Evolutionary conservation across 1,140 invertebrate genomes (phyloP).

Genomic region (Pentalonia nigronervosa): DNA sequence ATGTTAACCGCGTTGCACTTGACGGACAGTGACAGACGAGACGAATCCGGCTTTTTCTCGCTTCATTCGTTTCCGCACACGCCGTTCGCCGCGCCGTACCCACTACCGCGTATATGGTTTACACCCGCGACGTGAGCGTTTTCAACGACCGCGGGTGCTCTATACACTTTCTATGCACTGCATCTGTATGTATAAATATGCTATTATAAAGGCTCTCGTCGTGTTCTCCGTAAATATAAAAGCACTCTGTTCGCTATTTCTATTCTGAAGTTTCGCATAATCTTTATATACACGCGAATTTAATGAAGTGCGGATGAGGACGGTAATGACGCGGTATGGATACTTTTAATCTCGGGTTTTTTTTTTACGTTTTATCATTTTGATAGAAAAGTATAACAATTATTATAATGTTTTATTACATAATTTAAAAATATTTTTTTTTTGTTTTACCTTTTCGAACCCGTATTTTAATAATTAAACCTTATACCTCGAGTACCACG

Average conservation of each 20-base stretch:
- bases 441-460: neutral
- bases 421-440: neutral
- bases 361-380: neutral
- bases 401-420: neutral
- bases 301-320: neutral
- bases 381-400: neutral
- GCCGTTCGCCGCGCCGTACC: neutral
- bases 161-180: neutral
- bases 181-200: neutral
- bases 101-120: neutral
- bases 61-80: neutral
- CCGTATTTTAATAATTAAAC: neutral
- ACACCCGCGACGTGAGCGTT: neutral
- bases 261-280: neutral
- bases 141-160: neutral
- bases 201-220: neutral
- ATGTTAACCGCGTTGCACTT: neutral
- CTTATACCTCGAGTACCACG: neutral
- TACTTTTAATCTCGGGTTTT: neutral
- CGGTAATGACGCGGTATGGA: neutral
- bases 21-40: neutral
- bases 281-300: neutral
- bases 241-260: neutral
- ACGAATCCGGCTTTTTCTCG: neutral
- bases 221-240: neutral